phyloP scores from a whole-genome alignment of 2,113 vertebrate species.

The Cyanoderma ruficeps region DNA sequence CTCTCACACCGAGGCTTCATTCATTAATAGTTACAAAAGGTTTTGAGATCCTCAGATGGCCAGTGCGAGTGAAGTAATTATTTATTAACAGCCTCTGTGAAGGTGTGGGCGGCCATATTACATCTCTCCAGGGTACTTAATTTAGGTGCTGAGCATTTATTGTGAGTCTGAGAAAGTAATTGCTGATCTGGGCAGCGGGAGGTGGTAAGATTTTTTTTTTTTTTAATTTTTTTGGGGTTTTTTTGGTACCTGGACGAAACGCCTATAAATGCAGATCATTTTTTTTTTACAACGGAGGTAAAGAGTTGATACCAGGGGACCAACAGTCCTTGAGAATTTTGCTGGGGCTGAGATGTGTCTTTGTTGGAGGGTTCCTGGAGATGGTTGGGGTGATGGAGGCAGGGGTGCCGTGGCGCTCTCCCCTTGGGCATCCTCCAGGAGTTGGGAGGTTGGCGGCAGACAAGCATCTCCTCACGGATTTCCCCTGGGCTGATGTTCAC shows the following conservation, averaged over 20 bases:
- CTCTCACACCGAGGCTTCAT: not conserved
- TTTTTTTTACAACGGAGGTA: not conserved
- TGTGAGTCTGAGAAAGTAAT: slow-evolving; percentile 42
- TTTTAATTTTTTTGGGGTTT: too few species aligned
- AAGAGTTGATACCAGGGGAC: not conserved
- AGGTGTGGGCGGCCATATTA: slow-evolving; percentile 52
- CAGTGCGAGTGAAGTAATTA: slow-evolving; percentile 51
- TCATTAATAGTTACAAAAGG: slow-evolving; percentile 57
- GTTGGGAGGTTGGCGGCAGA: fast-evolving
- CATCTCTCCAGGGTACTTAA: slow-evolving; percentile 51
- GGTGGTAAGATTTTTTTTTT: not conserved
- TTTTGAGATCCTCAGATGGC: slow-evolving; percentile 58
- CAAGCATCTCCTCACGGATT: fast-evolving
- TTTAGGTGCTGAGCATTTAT: slow-evolving; percentile 60
- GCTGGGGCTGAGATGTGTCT: not conserved
- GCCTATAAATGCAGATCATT: not conserved
- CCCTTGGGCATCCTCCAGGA: not conserved
- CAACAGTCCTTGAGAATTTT: not conserved
- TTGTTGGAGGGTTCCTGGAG: not conserved
- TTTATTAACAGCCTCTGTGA: slow-evolving; percentile 54
- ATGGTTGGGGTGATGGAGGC: not conserved
- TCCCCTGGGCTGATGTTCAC: not conserved
- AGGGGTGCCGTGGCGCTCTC: fast-evolving
- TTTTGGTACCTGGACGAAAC: not conserved
- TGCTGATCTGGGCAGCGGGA: slow-evolving; percentile 19